Base-by-base conservation (phyloP, 2,888 invertebrate genomes). In the Notodonta dromedarius region DNA sequence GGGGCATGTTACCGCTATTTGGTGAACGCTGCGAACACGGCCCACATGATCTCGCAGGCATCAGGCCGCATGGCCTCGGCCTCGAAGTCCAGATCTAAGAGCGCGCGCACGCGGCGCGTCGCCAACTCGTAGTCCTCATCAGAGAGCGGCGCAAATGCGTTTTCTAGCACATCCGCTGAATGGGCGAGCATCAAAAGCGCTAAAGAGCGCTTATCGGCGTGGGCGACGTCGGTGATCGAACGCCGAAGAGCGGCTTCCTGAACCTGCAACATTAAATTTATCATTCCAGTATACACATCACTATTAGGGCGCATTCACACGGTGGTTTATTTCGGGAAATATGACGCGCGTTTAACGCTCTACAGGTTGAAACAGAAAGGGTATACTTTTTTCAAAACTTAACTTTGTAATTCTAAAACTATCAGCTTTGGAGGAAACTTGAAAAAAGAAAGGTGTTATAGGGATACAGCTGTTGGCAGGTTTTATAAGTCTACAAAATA, bases 101-200 rank as follows among this genome's bases (percentile, higher is more conserved):
- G 95, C 80, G 98, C 97, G 74, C 99, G 96, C 57, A 99, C 98
- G 83, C 99, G 96, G 82, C 98, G 97, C 96, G 99, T 99, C 65
- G 99, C 99, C 77, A 99, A 94, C 93, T 99, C 99, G 87, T 99
- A 99, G 91, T 99, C 99, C 83, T 99, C 99, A 80, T 98, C 98
- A 58, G 97, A 98, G 12, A 99, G 95, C 4, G 99, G 99, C 32
- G 99, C 98, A 91, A 99, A 99, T 59, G 99, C 99, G 91, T 99
- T 99, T 94, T 99, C 99, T 61, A 99, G 94, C 35, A 99, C 99
- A 91, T 99, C 99, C 59, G 99, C 98, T 9, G 99, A 98, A 88
- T 99, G 99, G 39, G 99, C 99, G 77, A 99, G 94, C 90, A 98
- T 97, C 84, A 99, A 96, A 66, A 99, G 94, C 55, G 99, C 97